Conservation (phyloP, 2,888 invertebrate species). For the Sarcophaga subvicina region DNA sequence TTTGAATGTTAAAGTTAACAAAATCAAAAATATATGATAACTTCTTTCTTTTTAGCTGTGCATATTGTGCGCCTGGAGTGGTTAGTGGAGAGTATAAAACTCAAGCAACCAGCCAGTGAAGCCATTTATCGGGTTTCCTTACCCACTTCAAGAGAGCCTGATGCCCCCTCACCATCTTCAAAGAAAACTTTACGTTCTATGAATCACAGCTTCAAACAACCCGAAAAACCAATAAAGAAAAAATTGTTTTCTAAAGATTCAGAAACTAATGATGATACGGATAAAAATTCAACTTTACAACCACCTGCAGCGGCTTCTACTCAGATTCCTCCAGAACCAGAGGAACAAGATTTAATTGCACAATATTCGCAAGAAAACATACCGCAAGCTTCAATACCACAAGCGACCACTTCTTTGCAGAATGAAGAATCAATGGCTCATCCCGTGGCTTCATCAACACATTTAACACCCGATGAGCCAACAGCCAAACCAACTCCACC, state of each 20-base stretch:
- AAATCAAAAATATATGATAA: background rate
- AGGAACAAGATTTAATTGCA: slow-evolving; percentile 75
- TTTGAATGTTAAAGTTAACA: background rate
- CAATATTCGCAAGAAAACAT: slow-evolving; percentile 79
- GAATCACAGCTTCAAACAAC: slow-evolving; percentile 81
- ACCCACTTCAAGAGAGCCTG: slow-evolving; percentile 75
- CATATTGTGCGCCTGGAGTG: slow-evolving; percentile 87
- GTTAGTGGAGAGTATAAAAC: slow-evolving; percentile 88
- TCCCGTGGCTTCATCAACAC: slow-evolving; percentile 73
- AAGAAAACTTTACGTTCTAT: slow-evolving; percentile 82
- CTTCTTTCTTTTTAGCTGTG: slow-evolving; percentile 65
- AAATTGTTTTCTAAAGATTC: slow-evolving; percentile 73
- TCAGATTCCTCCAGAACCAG: slow-evolving; percentile 65
- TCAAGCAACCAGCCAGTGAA: slow-evolving; percentile 83
- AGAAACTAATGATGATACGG: slow-evolving; percentile 11
- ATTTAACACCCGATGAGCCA: slow-evolving; percentile 57
- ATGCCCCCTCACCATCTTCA: slow-evolving; percentile 85
- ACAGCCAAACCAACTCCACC: slow-evolving; percentile 18
- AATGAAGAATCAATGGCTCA: slow-evolving; percentile 36
- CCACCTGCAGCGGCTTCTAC: slow-evolving; percentile 31
- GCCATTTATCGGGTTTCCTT: slow-evolving; percentile 78
- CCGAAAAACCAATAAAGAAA: slow-evolving; percentile 76
- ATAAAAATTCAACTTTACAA: slow-evolving; percentile 34
- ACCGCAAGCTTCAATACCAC: slow-evolving; percentile 74
- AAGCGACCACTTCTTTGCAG: slow-evolving; percentile 71